Evolutionary conservation across 2,888 invertebrate genomes (phyloP).

Genomic region (Drosophila sordidula): DNA sequence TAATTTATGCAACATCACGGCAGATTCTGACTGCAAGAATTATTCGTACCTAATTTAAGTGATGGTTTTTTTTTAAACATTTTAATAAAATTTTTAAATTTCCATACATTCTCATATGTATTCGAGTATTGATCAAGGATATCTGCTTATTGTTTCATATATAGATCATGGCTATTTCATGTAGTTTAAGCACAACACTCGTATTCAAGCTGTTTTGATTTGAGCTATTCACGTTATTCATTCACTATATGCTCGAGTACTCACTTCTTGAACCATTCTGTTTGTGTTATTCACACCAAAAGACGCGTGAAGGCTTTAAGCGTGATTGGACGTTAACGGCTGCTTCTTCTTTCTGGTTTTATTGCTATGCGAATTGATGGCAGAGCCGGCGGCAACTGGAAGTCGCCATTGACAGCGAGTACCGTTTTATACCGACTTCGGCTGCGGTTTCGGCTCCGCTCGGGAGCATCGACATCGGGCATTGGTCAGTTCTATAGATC

Average conservation of each 20-base stretch:
- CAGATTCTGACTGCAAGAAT: no score
- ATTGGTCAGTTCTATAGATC: conserved; percentile 47
- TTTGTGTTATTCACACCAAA: conserved; percentile 33
- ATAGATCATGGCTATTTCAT: no score
- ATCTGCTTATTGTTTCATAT: conserved; percentile 2
- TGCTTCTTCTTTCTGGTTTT: conserved; percentile 8
- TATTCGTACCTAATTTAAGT: no score
- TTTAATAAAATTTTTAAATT: no score
- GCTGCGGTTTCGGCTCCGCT: conserved; percentile 8
- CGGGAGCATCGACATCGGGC: conserved; percentile 34
- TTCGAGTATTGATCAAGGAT: neutral
- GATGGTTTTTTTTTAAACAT: no score
- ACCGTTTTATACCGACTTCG: conserved; percentile 64
- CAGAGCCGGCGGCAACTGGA: conserved; percentile 66
- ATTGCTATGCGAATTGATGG: conserved; percentile 48
- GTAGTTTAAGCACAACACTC: neutral
- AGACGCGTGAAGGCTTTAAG: conserved; percentile 14
- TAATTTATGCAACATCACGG: no score
- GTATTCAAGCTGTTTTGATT: conserved; percentile 8
- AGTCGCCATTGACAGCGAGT: conserved; percentile 40
- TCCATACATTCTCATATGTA: no score
- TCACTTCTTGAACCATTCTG: conserved; percentile 64
- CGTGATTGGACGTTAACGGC: conserved; percentile 42
- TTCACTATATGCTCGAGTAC: conserved; percentile 16
- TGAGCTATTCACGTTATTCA: neutral